Evolutionary conservation across 2,113 vertebrate genomes (phyloP).

Genomic region (Seriola rivoliana): DNA sequence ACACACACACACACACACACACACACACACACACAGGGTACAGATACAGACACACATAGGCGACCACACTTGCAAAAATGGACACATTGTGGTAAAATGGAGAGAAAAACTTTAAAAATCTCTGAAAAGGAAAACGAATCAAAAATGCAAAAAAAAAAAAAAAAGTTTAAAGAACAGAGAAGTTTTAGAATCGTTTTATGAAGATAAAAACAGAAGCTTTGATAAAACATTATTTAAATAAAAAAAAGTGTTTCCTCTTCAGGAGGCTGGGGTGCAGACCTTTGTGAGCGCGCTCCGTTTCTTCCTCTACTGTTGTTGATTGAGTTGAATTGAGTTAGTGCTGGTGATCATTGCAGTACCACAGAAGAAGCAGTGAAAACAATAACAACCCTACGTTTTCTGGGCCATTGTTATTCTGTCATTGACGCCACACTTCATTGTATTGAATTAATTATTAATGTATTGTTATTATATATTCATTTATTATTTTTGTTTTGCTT

Average conservation of each 20-base stretch:
- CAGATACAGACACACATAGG: constrained; percentile 68
- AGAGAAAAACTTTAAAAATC: constrained; percentile 62
- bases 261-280: constrained; percentile 73
- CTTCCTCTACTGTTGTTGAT: constrained; percentile 85
- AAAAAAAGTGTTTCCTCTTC: constrained; percentile 84
- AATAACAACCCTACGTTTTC: constrained; percentile 76
- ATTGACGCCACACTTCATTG: constrained; percentile 80
- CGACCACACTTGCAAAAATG: constrained; percentile 71
- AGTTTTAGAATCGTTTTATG: constrained; percentile 89
- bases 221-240: constrained; percentile 89
- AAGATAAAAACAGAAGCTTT: constrained; percentile 84
- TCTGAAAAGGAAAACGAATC: constrained; percentile 65
- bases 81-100: constrained; percentile 70
- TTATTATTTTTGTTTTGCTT: constrained; percentile 80
- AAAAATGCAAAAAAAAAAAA: constrained; percentile 75
- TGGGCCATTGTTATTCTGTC: constrained; percentile 78
- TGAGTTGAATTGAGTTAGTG: constrained; percentile 83
- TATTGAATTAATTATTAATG: constrained; percentile 87
- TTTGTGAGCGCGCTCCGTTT: constrained; percentile 74
- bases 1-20: constrained; percentile 28
- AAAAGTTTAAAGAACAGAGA: constrained; percentile 73
- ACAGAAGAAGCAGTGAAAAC: constrained; percentile 74
- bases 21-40: constrained; percentile 39
- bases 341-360: constrained; percentile 84
- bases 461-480: constrained; percentile 85